Conservation (phyloP, 23 tunicate genomes). For the Ascidia mentula region DNA sequence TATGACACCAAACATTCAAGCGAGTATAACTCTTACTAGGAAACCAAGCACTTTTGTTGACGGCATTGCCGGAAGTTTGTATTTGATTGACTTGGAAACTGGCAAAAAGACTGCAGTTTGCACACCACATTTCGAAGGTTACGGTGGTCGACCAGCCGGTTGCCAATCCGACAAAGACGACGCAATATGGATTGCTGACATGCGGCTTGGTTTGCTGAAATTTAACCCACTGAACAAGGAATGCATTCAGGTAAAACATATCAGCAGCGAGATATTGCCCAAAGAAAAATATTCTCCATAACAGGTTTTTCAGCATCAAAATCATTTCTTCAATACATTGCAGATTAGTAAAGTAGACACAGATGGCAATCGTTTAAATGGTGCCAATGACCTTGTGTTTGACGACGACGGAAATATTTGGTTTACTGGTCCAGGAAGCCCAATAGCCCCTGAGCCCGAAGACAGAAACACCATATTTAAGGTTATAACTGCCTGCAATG, state of each 20-base stretch:
- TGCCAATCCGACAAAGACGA: slow-evolving; percentile 65
- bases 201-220: slow-evolving; percentile 49
- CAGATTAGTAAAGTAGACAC: slow-evolving; percentile 68
- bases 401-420: slow-evolving; percentile 81
- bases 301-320: not conserved
- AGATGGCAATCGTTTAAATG: slow-evolving; percentile 54
- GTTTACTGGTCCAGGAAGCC: slow-evolving; percentile 81
- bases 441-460: slow-evolving; percentile 72
- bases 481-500: too few relatives aligned
- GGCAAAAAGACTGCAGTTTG: slow-evolving; percentile 28
- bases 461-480: slow-evolving; percentile 53
- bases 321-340: too few relatives aligned
- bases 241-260: slow-evolving; percentile 17
- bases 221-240: slow-evolving; percentile 7
- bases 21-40: not conserved
- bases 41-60: slow-evolving; percentile 22
- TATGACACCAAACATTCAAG: too few relatives aligned
- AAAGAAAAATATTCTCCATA: not conserved
- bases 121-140: slow-evolving; percentile 47
- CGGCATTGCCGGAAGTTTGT: slow-evolving; percentile 52
- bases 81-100: slow-evolving; percentile 21
- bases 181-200: slow-evolving; percentile 62
- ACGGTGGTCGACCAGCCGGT: slow-evolving; percentile 83
- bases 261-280: not conserved
- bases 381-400: slow-evolving; percentile 78